Evolutionary conservation across 2,113 vertebrate genomes (phyloP), one percentile per base, ranked within the genome.

Genomic region (Cygnus atratus): DNA sequence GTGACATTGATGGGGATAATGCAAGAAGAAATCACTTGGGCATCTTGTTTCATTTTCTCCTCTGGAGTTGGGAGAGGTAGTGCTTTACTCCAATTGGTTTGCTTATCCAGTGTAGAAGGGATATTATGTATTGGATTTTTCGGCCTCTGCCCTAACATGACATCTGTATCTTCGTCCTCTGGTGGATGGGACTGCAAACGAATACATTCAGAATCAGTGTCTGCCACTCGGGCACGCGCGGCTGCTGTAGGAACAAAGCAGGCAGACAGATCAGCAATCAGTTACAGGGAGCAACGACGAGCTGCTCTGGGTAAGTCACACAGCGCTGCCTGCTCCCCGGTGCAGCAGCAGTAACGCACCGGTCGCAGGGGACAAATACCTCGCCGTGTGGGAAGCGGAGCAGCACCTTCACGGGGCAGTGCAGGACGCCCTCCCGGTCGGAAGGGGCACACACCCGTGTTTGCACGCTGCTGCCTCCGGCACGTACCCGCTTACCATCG

Each of bases 1-100:
- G 99, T 99, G 97, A 99, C 99, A 92, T 99, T 99, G 98, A 99
- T 99, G 98, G 99, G 99, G 96, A 99, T 99, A 98, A 99, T 98
- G 97, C 99, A 99, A 96, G 99, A 99, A 97, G 97, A 98, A 97
- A 99, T 98, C 98, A 99, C 98, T 98, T 99, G 99, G 92, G 99
- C 98, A 95, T 98, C 98, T 97, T 97, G 98, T 98, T 99, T 99
- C 99, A 99, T 99, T 97, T 99, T 99, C 98, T 99, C 98, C 96
- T 99, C 99, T 52, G 99, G 99, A 46, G 99, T 99, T 66, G 99
- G 99, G 96, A 99, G 98, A 96, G 99, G 99, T 97, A 99, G 98
- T 58, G 98, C 98, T 98, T 98, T 98, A 96, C 97, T 99, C 99
- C 99, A 99, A 98, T 99, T 99, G 97, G 99, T 99, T 98, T 99